Evolutionary conservation across 1,140 invertebrate species (phyloP).

Genomic region (Drosophila equinoxialis): DNA sequence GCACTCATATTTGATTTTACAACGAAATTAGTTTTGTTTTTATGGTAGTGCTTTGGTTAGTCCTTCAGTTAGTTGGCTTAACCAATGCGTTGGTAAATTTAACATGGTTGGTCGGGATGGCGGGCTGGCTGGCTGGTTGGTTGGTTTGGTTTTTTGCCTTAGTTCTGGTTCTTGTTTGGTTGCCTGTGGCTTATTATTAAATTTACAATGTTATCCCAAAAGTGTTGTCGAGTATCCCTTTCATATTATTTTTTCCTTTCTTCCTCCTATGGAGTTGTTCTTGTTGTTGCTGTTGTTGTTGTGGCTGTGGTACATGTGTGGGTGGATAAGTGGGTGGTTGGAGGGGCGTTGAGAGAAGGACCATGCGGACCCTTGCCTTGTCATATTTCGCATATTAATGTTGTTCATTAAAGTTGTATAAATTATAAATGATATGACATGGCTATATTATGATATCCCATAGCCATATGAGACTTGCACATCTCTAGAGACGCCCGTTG

Average conservation of each 20-base stretch:
- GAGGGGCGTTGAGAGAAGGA: not conserved
- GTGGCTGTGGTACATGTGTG: constrained; percentile 6
- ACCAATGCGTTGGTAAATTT: constrained; percentile 1
- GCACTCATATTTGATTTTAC: constrained; percentile 64
- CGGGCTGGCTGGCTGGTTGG: no score
- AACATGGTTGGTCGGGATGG: not conserved
- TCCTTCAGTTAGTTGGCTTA: not conserved
- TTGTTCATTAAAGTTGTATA: constrained; percentile 79
- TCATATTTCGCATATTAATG: constrained; percentile 78
- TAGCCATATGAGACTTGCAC: constrained; percentile 24
- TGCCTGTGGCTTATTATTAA: constrained; percentile 63
- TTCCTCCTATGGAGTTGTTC: constrained; percentile 11
- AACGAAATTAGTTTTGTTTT: constrained; percentile 72
- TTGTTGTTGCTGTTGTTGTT: constrained; percentile 40
- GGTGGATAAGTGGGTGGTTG: constrained; percentile 14
- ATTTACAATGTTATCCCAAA: constrained; percentile 77
- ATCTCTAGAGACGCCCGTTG: constrained; percentile 2
- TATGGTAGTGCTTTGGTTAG: constrained; percentile 3
- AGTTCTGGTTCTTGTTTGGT: not conserved
- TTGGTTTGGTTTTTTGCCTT: no score
- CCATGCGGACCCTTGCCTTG: constrained; percentile 39
- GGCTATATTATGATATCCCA: constrained; percentile 41
- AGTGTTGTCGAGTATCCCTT: constrained; percentile 66
- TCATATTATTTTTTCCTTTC: constrained; percentile 31
- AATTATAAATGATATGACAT: constrained; percentile 74